phyloP scores from a whole-genome alignment of 2,113 vertebrate species.

The Eubucco bourcierii region DNA sequence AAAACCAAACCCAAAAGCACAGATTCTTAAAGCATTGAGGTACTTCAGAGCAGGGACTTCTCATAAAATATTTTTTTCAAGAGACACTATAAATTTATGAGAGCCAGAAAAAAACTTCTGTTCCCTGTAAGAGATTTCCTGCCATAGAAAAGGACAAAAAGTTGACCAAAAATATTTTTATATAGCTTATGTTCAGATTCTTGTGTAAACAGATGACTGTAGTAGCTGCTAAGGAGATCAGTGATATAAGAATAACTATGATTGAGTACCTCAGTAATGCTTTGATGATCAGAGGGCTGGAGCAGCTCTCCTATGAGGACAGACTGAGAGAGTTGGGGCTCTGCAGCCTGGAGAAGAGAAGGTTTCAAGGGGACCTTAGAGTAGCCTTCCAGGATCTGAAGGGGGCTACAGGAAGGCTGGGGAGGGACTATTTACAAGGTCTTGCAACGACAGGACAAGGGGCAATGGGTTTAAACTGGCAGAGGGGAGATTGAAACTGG shows the following conservation, averaged over 20 bases:
- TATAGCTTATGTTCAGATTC: not conserved
- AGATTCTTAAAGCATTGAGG: not conserved
- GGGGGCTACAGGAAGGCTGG: too few species aligned
- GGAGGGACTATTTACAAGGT: too few species aligned
- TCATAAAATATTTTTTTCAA: constrained; percentile 1
- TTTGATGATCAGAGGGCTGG: too few species aligned
- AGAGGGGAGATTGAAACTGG: too few species aligned
- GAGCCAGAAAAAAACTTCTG: not conserved
- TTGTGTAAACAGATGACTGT: not conserved
- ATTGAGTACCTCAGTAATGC: not conserved
- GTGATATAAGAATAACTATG: not conserved
- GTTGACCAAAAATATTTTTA: not conserved
- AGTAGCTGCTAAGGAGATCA: not conserved
- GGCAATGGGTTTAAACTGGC: too few species aligned
- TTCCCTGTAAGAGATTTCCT: not conserved
- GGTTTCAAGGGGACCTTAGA: too few species aligned
- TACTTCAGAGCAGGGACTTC: not conserved
- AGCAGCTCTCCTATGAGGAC: too few species aligned
- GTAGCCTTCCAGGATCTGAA: too few species aligned
- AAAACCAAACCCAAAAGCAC: not conserved
- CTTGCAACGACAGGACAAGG: too few species aligned
- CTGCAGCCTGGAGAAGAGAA: too few species aligned
- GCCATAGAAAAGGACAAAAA: not conserved
- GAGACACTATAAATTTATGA: not conserved
- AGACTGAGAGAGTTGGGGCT: too few species aligned